These are phyloP conservation scores for Leptosomus discolor DNA, from an alignment of 2,113 vertebrate genomes.

Conservation along the genomic window DNA sequence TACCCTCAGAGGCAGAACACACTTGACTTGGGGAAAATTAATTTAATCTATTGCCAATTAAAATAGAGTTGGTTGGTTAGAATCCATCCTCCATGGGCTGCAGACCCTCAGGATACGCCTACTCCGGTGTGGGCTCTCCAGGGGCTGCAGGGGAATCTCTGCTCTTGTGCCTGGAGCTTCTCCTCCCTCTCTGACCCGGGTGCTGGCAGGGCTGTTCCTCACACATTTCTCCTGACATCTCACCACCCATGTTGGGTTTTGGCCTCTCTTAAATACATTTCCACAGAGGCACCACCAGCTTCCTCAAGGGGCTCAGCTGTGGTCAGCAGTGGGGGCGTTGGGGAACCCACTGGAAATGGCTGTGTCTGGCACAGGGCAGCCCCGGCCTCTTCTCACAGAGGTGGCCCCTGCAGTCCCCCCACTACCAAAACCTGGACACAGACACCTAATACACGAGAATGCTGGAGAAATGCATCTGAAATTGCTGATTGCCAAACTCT, in stretches of 20 bases:
- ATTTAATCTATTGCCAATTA: neutral
- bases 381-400: neutral
- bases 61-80: neutral
- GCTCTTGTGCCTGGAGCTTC: neutral
- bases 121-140: neutral
- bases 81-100: neutral
- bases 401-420: neutral
- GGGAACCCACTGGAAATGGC: rapidly evolving
- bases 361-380: rapidly evolving
- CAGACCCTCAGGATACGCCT: neutral
- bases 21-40: neutral
- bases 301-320: neutral
- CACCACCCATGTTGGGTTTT: neutral
- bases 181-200: neutral
- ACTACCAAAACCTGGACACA: rapidly evolving
- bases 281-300: neutral
- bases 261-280: rapidly evolving
- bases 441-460: rapidly evolving
- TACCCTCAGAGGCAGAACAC: neutral
- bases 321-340: rapidly evolving
- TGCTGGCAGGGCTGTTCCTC: neutral
- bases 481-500: constrained; percentile 3
- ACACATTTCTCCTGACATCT: neutral
- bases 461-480: neutral
- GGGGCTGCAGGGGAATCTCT: neutral